Conservation (phyloP, 2,888 invertebrate genomes). For the Gryllus longicercus region DNA sequence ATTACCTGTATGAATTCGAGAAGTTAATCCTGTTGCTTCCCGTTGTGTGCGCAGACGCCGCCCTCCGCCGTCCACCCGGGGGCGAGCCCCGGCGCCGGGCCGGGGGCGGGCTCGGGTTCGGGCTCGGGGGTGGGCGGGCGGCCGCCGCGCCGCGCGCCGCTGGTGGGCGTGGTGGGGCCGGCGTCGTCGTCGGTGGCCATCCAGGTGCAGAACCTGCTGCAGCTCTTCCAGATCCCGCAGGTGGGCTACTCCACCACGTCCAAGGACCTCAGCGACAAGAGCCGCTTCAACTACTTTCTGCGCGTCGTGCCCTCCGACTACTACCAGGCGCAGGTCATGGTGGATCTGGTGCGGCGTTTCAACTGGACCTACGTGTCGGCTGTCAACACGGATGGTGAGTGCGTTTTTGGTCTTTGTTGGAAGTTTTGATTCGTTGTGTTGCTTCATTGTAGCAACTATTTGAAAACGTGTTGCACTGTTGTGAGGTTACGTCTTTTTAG, state of each 20-base stretch:
- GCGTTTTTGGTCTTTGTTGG: too few species aligned
- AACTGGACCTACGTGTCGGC: slow-evolving; percentile 79
- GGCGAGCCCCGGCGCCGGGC: neutral
- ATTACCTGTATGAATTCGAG: too few species aligned
- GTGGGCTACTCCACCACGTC: slow-evolving; percentile 76
- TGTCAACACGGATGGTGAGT: slow-evolving; percentile 70
- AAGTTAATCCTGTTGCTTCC: too few species aligned
- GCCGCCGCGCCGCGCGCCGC: slow-evolving; percentile 45
- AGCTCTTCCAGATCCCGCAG: slow-evolving; percentile 63
- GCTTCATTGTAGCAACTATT: too few species aligned
- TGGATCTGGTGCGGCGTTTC: slow-evolving; percentile 62
- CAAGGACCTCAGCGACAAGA: slow-evolving; percentile 70
- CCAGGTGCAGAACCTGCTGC: slow-evolving; percentile 71
- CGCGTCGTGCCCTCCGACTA: slow-evolving; percentile 75
- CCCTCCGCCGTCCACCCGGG: neutral
- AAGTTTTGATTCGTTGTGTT: too few species aligned
- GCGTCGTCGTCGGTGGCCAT: slow-evolving; percentile 69
- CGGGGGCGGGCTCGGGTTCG: neutral
- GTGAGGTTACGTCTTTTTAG: too few species aligned
- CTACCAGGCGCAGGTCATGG: slow-evolving; percentile 70
- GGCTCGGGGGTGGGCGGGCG: slow-evolving; percentile 21
- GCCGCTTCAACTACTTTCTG: slow-evolving; percentile 70
- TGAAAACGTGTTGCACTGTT: too few species aligned
- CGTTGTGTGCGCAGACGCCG: neutral
- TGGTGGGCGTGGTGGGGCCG: slow-evolving; percentile 71